Base-by-base conservation (phyloP, 2,888 invertebrate genomes). In the Desoria tigrina region DNA sequence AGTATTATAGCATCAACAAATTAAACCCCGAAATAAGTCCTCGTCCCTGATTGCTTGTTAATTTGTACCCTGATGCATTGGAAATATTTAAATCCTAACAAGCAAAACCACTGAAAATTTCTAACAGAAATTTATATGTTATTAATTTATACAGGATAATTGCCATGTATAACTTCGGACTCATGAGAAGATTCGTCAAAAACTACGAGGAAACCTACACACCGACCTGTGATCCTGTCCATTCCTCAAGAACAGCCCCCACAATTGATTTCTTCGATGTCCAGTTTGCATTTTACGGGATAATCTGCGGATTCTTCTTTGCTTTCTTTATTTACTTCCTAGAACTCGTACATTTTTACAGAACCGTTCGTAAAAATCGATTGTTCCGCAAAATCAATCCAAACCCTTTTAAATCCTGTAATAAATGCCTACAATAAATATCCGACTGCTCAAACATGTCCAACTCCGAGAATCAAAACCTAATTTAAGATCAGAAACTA, bases 121-220 rank as follows among this genome's bases (percentile, higher is more conserved):
- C 23, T 42, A 58, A 53, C 53, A 23, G 49, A 7, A 18, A 14
- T 28, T n/a, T 58, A n/a, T 59, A n/a, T 6, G 42, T 26, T 28
- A 28, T 54, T 32, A 26, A 32, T n/a, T n/a, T n/a, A n/a, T 11
- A 32, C 54, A 64, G 64, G 23, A 21, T 65, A 27, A 60, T 32
- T 16, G 18, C 56, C 11, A 28, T 67, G 39, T 63, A 56, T 18
- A 62, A 27, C 32, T 42, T 60, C 2, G 67, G 67, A n/a, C 39
- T 67, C 0, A 67, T 63, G 67, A 42, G 11, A 16, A 53, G 63
- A 0, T 63, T 63, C 14, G 67, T 67, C 1, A 21, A 14, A 18
- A 23, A 56, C 7, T 67, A 67, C 18, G 67, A 67, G n/a, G 27
- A 23, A n/a, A 50, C 45, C 1, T 67, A 67, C 32, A 51, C 59